Evolutionary conservation across 2,888 invertebrate genomes (phyloP).

Genomic region (Hydrotaea diabolus): DNA sequence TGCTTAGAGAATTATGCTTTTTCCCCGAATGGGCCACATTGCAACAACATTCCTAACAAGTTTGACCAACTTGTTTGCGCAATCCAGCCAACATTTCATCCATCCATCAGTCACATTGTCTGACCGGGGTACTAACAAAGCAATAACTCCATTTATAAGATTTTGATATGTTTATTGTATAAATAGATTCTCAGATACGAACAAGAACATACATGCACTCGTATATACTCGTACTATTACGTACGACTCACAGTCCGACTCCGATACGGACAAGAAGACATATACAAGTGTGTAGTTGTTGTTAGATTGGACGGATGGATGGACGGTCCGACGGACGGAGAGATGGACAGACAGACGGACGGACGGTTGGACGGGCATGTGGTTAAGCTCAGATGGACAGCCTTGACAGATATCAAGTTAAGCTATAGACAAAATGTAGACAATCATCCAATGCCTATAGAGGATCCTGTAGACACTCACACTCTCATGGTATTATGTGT

Average conservation of each 20-base stretch:
- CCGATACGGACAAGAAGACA: conserved; percentile 38
- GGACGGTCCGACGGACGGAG: conserved; percentile 34
- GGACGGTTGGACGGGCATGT: conserved; percentile 45
- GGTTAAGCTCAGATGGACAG: conserved; percentile 63
- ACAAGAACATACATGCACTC: conserved; percentile 42
- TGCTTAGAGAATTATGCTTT: conserved; percentile 54
- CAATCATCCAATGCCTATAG: conserved; percentile 34
- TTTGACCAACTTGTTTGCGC: conserved; percentile 68
- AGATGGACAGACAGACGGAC: conserved; percentile 39
- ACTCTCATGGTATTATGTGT: neutral
- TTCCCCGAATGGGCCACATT: conserved; percentile 33
- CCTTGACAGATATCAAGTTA: conserved; percentile 66
- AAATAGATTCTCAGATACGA: conserved; percentile 62
- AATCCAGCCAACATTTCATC: conserved; percentile 64
- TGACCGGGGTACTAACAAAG: conserved; percentile 57
- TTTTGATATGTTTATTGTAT: conserved; percentile 68
- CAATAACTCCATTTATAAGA: conserved; percentile 68
- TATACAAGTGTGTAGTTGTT: conserved; percentile 21
- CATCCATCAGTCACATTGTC: conserved; percentile 62
- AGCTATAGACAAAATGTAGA: conserved; percentile 61
- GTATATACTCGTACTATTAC: conserved; percentile 15
- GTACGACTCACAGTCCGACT: conserved; percentile 15
- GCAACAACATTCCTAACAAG: conserved; percentile 67
- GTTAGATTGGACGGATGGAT: conserved; percentile 32
- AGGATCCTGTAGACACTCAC: neutral